Base-by-base conservation (phyloP, 2,113 vertebrate species). In the Trematocara stigmaticum region DNA sequence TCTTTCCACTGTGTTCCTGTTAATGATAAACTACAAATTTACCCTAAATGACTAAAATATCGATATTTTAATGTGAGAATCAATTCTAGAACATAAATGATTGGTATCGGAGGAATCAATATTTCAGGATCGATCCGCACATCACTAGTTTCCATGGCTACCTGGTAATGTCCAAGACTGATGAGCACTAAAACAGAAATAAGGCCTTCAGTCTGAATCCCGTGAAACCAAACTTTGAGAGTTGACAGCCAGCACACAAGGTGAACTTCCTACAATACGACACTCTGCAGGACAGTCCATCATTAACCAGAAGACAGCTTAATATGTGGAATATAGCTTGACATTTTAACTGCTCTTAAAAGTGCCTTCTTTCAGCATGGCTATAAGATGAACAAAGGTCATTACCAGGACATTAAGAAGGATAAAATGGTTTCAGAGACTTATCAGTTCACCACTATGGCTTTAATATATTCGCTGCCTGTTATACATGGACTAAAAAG, bases 341-440 rank as follows among this genome's bases (percentile, higher is more conserved):
- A 93, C 90, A 93, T 93, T 94, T 94, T 88, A 94, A 89, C 87
- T 18, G 74, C 88, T 88, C 83, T 89, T 84, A 83, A 90, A 86
- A 87, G 76, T 71, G 26, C 15, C 35, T 83, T 78, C 29, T 83
- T 84, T 81, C 11, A 42, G 49, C 31, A 9, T 83, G 80, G 91
- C 90, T 89, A 87, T 84, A 81, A 81, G 57, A 87, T 61, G 87
- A 92, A 88, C 57, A 84, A 38, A 89, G 78, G 90, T 87, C 84
- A 86, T 94, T 89, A 88, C 40, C 64, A 18, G 84, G 86, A 89
- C 90, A 79, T 92, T 89, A 84, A 47, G 51, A 81, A 85, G 64
- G 83, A 83, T 89, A 64, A 86, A 89, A 85, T 51, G 45, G 16
- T 35, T 59, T 42, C 56, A 74, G 83, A 79, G 56, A 79, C 18